A percentile compares a stretch with the other conserved stretches of the same genome.
Conservation (phyloP, 2,113 vertebrate genomes). For the Corythoichthys haematopterus region DNA sequence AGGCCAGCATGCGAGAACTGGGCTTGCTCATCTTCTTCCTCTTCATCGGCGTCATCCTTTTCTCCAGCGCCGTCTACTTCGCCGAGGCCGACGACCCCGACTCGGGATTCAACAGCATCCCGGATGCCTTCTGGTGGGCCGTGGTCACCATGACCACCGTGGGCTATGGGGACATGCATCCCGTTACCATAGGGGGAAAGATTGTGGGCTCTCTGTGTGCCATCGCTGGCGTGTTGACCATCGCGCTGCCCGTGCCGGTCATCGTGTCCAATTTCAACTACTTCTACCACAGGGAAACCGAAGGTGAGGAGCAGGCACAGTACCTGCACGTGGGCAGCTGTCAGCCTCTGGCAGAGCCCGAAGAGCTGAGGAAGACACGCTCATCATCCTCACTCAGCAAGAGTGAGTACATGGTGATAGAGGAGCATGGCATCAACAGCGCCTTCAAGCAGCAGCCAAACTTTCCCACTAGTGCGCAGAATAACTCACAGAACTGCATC, state of each 20-base stretch:
- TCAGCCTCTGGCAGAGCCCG: constrained; percentile 83
- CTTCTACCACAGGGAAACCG: constrained; percentile 95
- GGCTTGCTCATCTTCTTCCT: constrained; percentile 94
- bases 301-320: constrained; percentile 95
- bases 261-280: constrained; percentile 99
- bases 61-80: constrained; percentile 96
- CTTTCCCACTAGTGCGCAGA: constrained; percentile 76
- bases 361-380: constrained; percentile 85
- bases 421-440: constrained; percentile 84
- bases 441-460: constrained; percentile 85
- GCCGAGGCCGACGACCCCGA: constrained; percentile 92
- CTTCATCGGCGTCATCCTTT: constrained; percentile 94
- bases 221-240: constrained; percentile 93
- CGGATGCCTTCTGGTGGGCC: constrained; percentile 98
- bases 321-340: constrained; percentile 93
- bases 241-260: constrained; percentile 91
- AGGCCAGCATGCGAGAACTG: constrained; percentile 93
- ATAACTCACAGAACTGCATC: constrained; percentile 86
- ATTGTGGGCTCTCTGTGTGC: constrained; percentile 95
- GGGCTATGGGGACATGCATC: constrained; percentile 96
- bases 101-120: constrained; percentile 92
- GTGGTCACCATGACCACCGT: constrained; percentile 99
- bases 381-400: constrained; percentile 93
- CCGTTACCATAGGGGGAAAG: constrained; percentile 95
- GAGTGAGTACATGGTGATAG: constrained; percentile 96